A percentile compares a stretch with the other conserved stretches of the same genome.
These are phyloP conservation scores for Platorchestia sp. DNA, from an alignment of 1,140 invertebrate genomes.

Conservation along the genomic window DNA sequence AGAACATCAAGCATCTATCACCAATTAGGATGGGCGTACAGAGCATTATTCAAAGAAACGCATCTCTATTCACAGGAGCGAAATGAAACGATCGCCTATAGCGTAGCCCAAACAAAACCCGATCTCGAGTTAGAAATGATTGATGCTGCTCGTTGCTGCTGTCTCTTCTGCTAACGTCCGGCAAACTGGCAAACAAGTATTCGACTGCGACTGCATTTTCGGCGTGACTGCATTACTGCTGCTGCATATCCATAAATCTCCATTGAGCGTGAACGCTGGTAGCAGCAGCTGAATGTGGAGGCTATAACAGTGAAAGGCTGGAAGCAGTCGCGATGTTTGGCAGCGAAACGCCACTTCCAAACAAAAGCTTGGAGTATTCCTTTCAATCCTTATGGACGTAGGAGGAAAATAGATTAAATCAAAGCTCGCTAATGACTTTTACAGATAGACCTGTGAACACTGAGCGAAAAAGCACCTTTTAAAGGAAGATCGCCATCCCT, in stretches of 20 bases:
- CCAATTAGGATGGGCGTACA: neutral
- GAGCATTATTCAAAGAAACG: neutral
- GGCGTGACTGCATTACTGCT: neutral
- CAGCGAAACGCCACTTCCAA: neutral
- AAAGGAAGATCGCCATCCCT: neutral
- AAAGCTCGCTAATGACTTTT: neutral
- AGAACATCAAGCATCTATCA: neutral
- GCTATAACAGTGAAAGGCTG: neutral
- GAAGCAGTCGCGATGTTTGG: neutral
- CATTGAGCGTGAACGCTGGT: neutral
- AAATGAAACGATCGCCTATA: neutral
- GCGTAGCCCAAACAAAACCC: neutral
- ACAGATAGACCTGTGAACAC: neutral
- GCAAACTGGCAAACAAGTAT: neutral
- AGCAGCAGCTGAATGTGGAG: neutral
- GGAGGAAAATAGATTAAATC: neutral
- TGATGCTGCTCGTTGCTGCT: neutral
- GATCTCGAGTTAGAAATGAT: neutral
- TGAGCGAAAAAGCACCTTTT: neutral
- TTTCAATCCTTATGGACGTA: neutral
- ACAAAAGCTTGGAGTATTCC: neutral
- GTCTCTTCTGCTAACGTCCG: neutral
- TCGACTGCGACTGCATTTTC: neutral
- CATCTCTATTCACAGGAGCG: neutral
- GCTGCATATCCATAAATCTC: neutral